A percentile compares a stretch with the other conserved stretches of the same genome.
phyloP scores from a whole-genome alignment of 2,888 invertebrate genomes.

The Sesia apiformis region DNA sequence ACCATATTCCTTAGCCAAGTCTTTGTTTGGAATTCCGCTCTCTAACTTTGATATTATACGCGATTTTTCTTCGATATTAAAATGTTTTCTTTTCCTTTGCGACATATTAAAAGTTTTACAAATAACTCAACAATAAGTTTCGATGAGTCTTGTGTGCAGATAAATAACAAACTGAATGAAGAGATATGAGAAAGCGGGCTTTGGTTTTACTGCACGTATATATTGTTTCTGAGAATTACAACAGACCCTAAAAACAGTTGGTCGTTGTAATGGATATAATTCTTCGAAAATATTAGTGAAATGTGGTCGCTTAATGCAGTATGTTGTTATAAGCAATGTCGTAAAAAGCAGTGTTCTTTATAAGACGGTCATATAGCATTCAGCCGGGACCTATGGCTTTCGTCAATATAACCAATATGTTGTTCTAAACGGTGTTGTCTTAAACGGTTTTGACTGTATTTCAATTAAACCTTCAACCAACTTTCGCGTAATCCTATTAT shows the following conservation, averaged over 20 bases:
- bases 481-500: no score
- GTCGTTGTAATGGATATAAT: not conserved
- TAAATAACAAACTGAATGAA: not conserved
- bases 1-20: slow-evolving; percentile 9
- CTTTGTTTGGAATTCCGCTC: slow-evolving; percentile 3
- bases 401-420: no score
- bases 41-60: slow-evolving; percentile 8
- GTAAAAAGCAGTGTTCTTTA: no score
- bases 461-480: no score
- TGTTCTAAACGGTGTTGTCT: no score
- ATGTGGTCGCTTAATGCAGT: no score
- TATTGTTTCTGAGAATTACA: not conserved
- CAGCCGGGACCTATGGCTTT: no score
- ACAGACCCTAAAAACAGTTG: not conserved
- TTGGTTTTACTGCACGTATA: not conserved
- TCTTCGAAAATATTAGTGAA: not conserved
- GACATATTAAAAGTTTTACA: slow-evolving; percentile 1
- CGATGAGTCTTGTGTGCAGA: slow-evolving; percentile 1
- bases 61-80: slow-evolving; percentile 11
- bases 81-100: slow-evolving; percentile 5
- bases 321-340: no score
- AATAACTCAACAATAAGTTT: not conserved
- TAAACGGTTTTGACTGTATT: no score
- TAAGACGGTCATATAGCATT: no score
- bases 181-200: not conserved